Conservation (phyloP, 2,797 vertebrate genomes). For the Amniataba percoides region DNA sequence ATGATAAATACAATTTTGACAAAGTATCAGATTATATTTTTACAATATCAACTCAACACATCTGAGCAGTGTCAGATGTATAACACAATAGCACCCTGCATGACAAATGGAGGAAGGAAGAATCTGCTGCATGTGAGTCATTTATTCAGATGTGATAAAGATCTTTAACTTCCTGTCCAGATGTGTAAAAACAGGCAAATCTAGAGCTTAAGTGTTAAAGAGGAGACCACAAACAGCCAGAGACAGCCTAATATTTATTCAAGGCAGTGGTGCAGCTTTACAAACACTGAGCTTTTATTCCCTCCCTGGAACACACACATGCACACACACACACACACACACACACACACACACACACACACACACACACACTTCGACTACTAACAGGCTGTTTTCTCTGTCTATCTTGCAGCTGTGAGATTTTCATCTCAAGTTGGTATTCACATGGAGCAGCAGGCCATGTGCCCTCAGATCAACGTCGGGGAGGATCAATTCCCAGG, state of each 20-base stretch:
- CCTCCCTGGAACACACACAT: conserved; percentile 29
- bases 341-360: no score
- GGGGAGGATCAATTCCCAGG: conserved; percentile 90
- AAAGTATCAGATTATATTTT: neutral
- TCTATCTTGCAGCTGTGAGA: conserved; percentile 83
- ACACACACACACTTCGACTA: conserved; percentile 21
- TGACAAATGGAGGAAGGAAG: neutral
- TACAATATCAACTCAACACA: neutral
- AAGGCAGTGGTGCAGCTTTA: conserved; percentile 78
- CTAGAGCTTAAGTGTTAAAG: conserved; percentile 67
- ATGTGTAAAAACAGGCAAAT: conserved; percentile 54
- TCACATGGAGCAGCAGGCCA: conserved; percentile 77
- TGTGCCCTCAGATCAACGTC: conserved; percentile 86
- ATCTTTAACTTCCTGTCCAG: conserved; percentile 46
- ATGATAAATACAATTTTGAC: neutral
- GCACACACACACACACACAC: conserved; percentile 22
- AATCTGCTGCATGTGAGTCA: neutral
- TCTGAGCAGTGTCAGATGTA: conserved; percentile 5
- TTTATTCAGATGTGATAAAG: conserved; percentile 47
- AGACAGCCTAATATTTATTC: conserved; percentile 79
- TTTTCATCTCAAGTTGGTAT: conserved; percentile 84
- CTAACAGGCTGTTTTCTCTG: conserved; percentile 48
- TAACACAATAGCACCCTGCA: neutral
- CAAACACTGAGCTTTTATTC: conserved; percentile 79
- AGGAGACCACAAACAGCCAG: conserved; percentile 59